These are phyloP conservation scores for Arge pagana DNA, from an alignment of 2,888 invertebrate species.

Conservation along the genomic window DNA sequence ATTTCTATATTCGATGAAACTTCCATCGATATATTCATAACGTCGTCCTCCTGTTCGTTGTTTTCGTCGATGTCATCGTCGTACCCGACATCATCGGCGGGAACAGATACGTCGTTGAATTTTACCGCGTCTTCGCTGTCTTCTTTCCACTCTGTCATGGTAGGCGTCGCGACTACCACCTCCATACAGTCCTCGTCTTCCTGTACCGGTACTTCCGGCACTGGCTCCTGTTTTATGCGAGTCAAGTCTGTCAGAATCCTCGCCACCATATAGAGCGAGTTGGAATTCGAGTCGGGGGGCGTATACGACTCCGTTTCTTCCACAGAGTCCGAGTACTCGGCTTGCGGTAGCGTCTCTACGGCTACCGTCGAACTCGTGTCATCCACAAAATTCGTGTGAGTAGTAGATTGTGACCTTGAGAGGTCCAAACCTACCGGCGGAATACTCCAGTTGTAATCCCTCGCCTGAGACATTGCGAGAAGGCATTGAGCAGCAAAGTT, in stretches of 20 bases:
- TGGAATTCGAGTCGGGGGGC: slow-evolving; percentile 26
- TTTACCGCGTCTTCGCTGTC: not conserved
- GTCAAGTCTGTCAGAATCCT: slow-evolving; percentile 67
- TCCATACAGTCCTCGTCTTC: slow-evolving; percentile 44
- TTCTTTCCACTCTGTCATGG: no score
- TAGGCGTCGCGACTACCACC: not conserved
- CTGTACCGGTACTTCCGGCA: slow-evolving; percentile 58
- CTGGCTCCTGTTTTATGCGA: slow-evolving; percentile 64
- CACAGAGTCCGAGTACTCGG: slow-evolving; percentile 7
- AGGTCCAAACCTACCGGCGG: slow-evolving; percentile 53
- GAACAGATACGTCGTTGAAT: not conserved
- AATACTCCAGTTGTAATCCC: slow-evolving; percentile 47
- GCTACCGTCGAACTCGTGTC: slow-evolving; percentile 41
- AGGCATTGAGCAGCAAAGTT: slow-evolving; percentile 15
- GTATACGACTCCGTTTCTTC: not conserved
- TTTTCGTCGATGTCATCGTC: slow-evolving; percentile 43
- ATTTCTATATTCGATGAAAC: not conserved
- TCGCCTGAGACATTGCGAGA: slow-evolving; percentile 64
- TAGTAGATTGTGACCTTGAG: slow-evolving; percentile 41
- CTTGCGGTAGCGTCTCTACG: slow-evolving; percentile 48
- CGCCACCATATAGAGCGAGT: slow-evolving; percentile 64
- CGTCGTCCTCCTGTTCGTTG: slow-evolving; percentile 8
- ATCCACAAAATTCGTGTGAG: slow-evolving; percentile 30
- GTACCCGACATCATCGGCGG: slow-evolving; percentile 25
- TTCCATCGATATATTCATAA: slow-evolving; percentile 20